Evolutionary conservation across 2,113 vertebrate genomes (phyloP), one percentile per base, ranked within the genome.

Genomic region (Oncorhynchus masou): DNA sequence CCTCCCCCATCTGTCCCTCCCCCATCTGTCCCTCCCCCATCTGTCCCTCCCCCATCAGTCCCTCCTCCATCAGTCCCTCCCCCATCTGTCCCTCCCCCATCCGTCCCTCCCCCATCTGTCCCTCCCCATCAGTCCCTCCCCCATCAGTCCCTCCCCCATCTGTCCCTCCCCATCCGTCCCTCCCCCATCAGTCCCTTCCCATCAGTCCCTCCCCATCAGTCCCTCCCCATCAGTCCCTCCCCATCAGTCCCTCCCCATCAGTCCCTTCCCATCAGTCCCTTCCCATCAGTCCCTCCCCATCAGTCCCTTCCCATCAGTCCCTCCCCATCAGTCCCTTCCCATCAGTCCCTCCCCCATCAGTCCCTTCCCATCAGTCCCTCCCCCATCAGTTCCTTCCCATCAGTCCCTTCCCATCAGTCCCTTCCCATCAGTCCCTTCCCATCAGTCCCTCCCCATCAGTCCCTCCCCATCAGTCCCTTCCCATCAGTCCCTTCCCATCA

Each of bases 321-420:
- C 27, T 3, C 27, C 25, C 27, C 27, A n/a, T n/a, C n/a, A n/a
- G n/a, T n/a, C n/a, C n/a, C n/a, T n/a, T n/a, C n/a, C n/a, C 91
- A 92, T 92, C 90, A 91, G 91, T 91, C 88, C 90, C 85, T 91
- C 89, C 91, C 27, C 27, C 91, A 92, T 92, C 91, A 91, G 91
- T 91, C 88, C 90, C 85, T 91, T 88, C 91, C 27, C 27, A 92
- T 92, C 91, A 91, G 91, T 91, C 88, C 90, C 85, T 91, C 89
- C 91, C 27, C 2, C 91, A 92, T 92, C 90, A 91, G 91, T 91
- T 88, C 90, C 85, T 91, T 88, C 91, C 25, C 25, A 92, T 92
- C 91, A 91, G 91, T 91, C 88, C 90, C 85, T 91, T 88, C 91
- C 25, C 25, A 25, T 25, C 25, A 1, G 25, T 25, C 25, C 25